Conservation (phyloP, 2,888 invertebrate genomes). For the Temnothorax rugatulus region DNA sequence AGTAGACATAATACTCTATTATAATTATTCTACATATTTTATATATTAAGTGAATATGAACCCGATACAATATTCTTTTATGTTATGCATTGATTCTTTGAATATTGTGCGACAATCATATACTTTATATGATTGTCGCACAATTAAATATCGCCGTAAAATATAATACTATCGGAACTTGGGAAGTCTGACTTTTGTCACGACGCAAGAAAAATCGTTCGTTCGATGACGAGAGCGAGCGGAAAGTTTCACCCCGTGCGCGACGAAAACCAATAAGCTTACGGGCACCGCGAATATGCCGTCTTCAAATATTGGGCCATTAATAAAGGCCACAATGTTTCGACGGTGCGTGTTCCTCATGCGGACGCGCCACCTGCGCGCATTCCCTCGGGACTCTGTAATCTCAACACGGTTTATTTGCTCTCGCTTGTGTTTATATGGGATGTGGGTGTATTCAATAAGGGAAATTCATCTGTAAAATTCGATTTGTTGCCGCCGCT, state of each 20-base stretch:
- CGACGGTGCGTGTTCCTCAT: constrained; percentile 78
- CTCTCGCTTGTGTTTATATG: constrained; percentile 77
- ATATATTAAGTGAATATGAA: background rate
- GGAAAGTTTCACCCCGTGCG: constrained; percentile 49
- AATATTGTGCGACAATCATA: too few species aligned
- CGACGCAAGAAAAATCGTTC: constrained; percentile 12
- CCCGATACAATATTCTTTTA: background rate
- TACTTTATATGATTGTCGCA: background rate
- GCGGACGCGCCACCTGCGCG: constrained; percentile 80
- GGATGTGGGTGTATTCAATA: constrained; percentile 82
- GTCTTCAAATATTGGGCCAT: constrained; percentile 86
- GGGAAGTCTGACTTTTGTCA: background rate
- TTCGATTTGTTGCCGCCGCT: constrained; percentile 81
- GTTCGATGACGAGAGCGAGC: constrained; percentile 10
- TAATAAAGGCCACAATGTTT: constrained; percentile 84
- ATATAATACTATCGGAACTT: background rate
- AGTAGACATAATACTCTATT: background rate
- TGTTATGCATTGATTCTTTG: too few species aligned
- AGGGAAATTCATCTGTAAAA: constrained; percentile 85
- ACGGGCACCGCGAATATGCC: constrained; percentile 80
- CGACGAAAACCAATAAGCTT: constrained; percentile 79
- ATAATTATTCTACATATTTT: background rate
- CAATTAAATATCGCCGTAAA: background rate
- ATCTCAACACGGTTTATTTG: constrained; percentile 86
- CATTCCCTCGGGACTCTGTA: constrained; percentile 84